Base-by-base conservation (phyloP, 1,140 invertebrate genomes). In the Brachionus sp. region DNA sequence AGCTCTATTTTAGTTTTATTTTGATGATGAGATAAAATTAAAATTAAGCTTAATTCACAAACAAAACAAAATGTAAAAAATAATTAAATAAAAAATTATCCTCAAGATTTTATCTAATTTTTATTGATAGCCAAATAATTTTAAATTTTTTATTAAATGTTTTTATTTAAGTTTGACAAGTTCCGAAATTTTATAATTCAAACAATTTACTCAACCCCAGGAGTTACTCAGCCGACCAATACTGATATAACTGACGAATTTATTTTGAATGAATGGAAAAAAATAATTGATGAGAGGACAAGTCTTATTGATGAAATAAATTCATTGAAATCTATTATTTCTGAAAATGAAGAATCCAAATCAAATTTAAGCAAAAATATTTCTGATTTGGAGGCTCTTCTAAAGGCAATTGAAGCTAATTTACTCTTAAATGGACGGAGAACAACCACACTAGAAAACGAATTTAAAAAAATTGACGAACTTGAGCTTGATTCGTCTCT, bases 121-220 rank as follows among this genome's bases (percentile, higher is more conserved):
- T n/a, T n/a, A n/a, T n/a, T n/a, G n/a, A n/a, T n/a, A n/a, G n/a
- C n/a, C 10, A 7, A 62, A 5, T 62, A 29, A 62, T 23, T 62
- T 62, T 37, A 0, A 23, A 66, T 78, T 37, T 39, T 82, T 23
- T 44, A 13, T 64, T 64, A 46, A 25, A 82, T 66, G 44, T n/a
- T n/a, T 7, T 77, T 16, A 82, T 86, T 86, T 68, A 85, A 88
- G 88, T 68, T 86, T 84, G 88, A 88, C 80, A 84, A 87, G 9
- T 85, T 85, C 84, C 84, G 87, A 13, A 87, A 86, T 83, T 84
- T 86, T 35, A 86, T 89, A 7, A 84, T 89, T 10, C 88, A 89
- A 84, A 84, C 86, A 7, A 86, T 87, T 29, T 89, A 86, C 84
- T 87, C 87, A 12, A 87, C 87, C 3, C 87, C 88, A 7, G 87